Conservation (phyloP, 2,888 invertebrate genomes). For the Polyploca ridens region DNA sequence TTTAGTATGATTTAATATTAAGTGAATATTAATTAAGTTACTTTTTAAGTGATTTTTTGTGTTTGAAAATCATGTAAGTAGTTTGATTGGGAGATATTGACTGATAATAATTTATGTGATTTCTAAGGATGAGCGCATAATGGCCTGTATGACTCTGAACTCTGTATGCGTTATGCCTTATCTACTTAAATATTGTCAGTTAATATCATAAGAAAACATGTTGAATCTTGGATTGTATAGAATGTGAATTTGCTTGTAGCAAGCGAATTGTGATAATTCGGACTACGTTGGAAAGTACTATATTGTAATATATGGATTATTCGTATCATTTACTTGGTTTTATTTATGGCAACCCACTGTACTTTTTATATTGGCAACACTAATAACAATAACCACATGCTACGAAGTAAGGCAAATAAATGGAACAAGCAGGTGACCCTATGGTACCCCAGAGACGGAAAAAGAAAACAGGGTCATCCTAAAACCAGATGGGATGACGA, state of each 20-base stretch:
- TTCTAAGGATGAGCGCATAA: background rate
- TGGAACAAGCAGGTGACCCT: too few relatives aligned
- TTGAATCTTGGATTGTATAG: slow-evolving; percentile 1
- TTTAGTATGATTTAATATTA: slow-evolving; percentile 2
- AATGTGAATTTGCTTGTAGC: background rate
- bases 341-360: background rate
- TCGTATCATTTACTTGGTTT: slow-evolving; percentile 18
- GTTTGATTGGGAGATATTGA: background rate
- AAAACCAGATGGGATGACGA: too few relatives aligned
- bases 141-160: too few relatives aligned
- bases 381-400: too few relatives aligned
- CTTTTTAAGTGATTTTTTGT: slow-evolving; percentile 12
- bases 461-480: too few relatives aligned
- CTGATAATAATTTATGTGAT: background rate
- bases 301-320: slow-evolving; percentile 43
- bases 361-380: too few relatives aligned
- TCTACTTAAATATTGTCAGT: background rate
- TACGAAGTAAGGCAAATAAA: too few relatives aligned
- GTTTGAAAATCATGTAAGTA: slow-evolving; percentile 4
- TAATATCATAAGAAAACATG: background rate
- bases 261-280: slow-evolving; percentile 40
- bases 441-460: too few relatives aligned
- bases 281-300: slow-evolving; percentile 40
- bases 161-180: background rate
- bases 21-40: slow-evolving; percentile 9